phyloP scores from a whole-genome alignment of 2,888 invertebrate species.

The Philereme vetulata region DNA sequence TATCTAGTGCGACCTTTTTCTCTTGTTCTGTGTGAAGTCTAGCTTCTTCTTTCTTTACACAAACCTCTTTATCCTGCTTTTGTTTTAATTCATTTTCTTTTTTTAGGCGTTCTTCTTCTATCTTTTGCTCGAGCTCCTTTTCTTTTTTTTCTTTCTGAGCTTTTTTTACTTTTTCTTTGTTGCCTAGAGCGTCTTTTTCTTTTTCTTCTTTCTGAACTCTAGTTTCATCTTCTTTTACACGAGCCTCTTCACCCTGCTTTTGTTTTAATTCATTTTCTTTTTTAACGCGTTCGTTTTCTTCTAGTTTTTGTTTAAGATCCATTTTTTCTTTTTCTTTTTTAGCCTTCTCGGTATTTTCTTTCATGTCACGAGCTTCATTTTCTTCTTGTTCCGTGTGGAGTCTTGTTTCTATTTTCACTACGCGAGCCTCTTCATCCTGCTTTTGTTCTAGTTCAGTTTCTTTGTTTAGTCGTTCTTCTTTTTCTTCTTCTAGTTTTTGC shows the following conservation, averaged over 20 bases:
- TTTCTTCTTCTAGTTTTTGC: not conserved
- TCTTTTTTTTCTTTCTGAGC: slow-evolving; percentile 22
- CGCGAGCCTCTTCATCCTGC: not conserved
- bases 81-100: slow-evolving; percentile 16
- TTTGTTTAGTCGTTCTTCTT: not conserved
- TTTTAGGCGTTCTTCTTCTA: slow-evolving; percentile 8
- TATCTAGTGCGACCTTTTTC: too few relatives aligned
- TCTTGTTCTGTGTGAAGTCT: too few relatives aligned
- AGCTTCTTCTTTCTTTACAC: not conserved
- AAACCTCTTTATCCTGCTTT: slow-evolving; percentile 10
- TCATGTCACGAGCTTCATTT: too few relatives aligned
- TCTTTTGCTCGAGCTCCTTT: slow-evolving; percentile 3
- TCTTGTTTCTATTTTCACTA: too few relatives aligned
- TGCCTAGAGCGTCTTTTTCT: slow-evolving; percentile 2
- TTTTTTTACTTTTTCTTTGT: not conserved
- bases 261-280: not conserved
- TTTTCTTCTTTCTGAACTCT: slow-evolving; percentile 17
- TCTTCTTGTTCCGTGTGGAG: too few relatives aligned
- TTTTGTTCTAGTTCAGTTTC: slow-evolving; percentile 21
- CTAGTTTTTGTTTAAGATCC: not conserved
- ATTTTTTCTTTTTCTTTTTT: not conserved
- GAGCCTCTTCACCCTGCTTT: too few relatives aligned
- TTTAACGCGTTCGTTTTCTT: not conserved
- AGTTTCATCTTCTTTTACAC: not conserved
- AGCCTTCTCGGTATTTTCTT: not conserved